Percentiles rank a stretch among this genome's conserved stretches.
phyloP scores from a whole-genome alignment of 1,140 invertebrate genomes.

The Ceratitis capitata region DNA sequence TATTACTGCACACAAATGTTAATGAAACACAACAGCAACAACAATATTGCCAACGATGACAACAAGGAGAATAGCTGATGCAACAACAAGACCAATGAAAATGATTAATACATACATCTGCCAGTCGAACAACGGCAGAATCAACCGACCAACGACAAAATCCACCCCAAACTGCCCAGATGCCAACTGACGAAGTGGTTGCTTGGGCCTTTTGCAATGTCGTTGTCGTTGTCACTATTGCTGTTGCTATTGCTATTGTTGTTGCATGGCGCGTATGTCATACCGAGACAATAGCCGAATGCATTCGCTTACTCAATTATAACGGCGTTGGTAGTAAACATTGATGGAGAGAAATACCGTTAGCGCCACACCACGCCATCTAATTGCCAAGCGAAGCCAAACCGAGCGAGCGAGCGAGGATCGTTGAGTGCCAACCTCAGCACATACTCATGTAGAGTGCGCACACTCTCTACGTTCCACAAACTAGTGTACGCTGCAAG shows the following conservation, averaged over 20 bases:
- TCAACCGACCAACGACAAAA: not conserved
- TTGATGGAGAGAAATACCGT: constrained; percentile 21
- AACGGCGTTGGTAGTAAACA: constrained; percentile 36
- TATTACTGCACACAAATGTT: not conserved
- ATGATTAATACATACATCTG: not conserved
- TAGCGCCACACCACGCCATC: not conserved
- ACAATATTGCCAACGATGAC: not conserved
- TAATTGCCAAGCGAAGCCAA: not conserved
- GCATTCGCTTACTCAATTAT: constrained; percentile 31
- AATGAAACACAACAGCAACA: not conserved
- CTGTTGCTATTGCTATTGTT: not conserved
- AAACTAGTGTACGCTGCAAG: not conserved
- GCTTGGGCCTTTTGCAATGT: not conserved
- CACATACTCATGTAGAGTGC: not conserved
- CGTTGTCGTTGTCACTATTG: not conserved
- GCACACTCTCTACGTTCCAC: constrained; percentile 8
- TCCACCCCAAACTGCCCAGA: not conserved
- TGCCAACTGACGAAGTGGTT: not conserved
- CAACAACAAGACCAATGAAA: too few species aligned
- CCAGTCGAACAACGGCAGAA: not conserved
- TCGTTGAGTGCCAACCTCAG: not conserved
- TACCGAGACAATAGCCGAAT: constrained; percentile 10
- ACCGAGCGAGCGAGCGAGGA: not conserved
- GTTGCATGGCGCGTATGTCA: constrained; percentile 22
- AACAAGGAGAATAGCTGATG: not conserved